Conservation (phyloP, 2,888 invertebrate genomes). For the Pycnomerus fuliginosus region DNA sequence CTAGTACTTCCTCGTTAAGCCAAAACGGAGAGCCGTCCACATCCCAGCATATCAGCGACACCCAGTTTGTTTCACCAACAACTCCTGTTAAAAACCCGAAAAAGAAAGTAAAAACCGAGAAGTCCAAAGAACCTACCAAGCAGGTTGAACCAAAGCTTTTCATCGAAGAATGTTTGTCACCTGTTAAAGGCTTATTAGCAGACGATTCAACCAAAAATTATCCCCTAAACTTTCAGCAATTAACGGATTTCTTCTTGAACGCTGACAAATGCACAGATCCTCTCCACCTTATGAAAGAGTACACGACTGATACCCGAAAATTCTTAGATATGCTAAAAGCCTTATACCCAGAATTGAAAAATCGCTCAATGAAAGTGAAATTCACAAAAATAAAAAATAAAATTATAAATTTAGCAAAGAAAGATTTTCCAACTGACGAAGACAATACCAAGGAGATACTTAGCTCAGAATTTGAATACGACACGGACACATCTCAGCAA, state of each 20-base stretch:
- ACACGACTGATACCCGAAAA: slow-evolving; percentile 9
- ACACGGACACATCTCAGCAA: background rate
- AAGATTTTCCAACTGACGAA: too few relatives aligned
- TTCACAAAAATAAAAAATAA: slow-evolving; percentile 13
- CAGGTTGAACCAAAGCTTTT: background rate
- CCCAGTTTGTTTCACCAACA: too few relatives aligned
- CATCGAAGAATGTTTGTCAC: background rate
- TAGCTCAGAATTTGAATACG: slow-evolving; percentile 4
- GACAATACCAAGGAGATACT: slow-evolving; percentile 1
- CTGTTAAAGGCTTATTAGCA: background rate
- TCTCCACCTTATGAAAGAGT: slow-evolving; percentile 5
- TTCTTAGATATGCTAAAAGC: slow-evolving; percentile 2
- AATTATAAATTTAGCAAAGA: slow-evolving; percentile 12
- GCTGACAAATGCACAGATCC: slow-evolving; percentile 5
- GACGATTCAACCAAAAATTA: background rate
- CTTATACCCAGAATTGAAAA: slow-evolving; percentile 7
- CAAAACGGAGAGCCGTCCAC: too few relatives aligned
- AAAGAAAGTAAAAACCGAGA: background rate
- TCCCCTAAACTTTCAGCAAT: slow-evolving; percentile 1
- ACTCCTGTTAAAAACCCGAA: background rate
- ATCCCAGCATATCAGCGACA: too few relatives aligned
- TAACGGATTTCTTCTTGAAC: slow-evolving; percentile 10
- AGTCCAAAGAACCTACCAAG: background rate
- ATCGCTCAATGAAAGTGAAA: slow-evolving; percentile 2
- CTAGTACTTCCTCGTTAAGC: too few relatives aligned